Base-by-base conservation (phyloP, 1,140 invertebrate species). In the Ceratosolen fusciceps region DNA sequence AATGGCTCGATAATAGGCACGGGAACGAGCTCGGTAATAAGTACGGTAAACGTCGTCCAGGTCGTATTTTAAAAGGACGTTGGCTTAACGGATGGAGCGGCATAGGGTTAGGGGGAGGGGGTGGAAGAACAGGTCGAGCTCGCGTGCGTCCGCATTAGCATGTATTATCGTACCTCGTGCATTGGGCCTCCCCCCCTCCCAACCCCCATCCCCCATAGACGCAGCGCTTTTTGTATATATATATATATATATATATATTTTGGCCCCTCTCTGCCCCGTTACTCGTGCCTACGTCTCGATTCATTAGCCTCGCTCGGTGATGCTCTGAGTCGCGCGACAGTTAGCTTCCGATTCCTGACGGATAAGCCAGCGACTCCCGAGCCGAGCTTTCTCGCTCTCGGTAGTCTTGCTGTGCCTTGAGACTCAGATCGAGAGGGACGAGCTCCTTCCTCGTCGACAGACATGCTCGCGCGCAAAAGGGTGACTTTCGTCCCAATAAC, bases 381-480 rank as follows among this genome's bases (percentile, higher is more conserved):
- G 10, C 24, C 21, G n/a, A 19, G 14, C 12, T 5, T 12, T 43
- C 39, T 43, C 12, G 39, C 39, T 43, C 39, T 43, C 5, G 39
- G 5, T 12, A 43, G 39, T 43, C 12, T 43, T 43, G 12, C 39
- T 43, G 5, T 5, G 12, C 12, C 12, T 43, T 43, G 39, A 43
- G 12, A 43, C 5, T 52, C 10, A 52, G 10, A 52, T 21, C 4
- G 19, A n/a, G 12, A 19, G 49, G 3, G 49, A 52, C 49, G 49
- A 7, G 31, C 37, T n/a, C 43, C 14, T 26, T 0, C 21, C 4
- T 74, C 3, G 12, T 39, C 19, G 16, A 43, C 34, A 24, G 85
- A 75, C 58, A 88, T 88, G 88, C 81, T 88, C 82, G 82, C 82
- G 12, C 43, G 83, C 65, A 86, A 83, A 83, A 86, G 86, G 85